phyloP scores from a whole-genome alignment of 2,888 invertebrate genomes.

The Drosophila fungiperda region DNA sequence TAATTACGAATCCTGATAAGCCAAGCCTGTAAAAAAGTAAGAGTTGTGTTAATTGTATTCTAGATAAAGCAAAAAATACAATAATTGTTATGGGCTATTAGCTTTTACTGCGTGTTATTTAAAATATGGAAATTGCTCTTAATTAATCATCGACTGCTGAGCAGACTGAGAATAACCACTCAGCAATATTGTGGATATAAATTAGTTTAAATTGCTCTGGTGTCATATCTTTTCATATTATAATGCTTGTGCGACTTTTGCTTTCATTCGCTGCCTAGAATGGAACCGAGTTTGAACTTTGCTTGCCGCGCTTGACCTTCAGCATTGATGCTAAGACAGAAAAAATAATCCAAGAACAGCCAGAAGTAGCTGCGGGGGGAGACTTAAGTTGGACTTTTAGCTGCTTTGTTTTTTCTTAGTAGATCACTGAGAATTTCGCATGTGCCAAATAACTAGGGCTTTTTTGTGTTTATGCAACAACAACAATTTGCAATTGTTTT shows the following conservation, averaged over 20 bases:
- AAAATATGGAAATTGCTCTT: constrained; percentile 17
- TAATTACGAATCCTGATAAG: constrained; percentile 6
- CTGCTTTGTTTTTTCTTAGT: constrained; percentile 23
- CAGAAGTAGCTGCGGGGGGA: constrained; percentile 3
- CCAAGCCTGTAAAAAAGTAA: not conserved
- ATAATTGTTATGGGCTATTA: not conserved
- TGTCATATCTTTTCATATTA: constrained; percentile 38
- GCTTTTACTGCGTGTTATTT: not conserved
- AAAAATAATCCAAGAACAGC: constrained; percentile 7
- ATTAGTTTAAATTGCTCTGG: constrained; percentile 55
- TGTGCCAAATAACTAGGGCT: constrained; percentile 75
- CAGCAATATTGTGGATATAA: constrained; percentile 40
- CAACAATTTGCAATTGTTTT: constrained; percentile 51
- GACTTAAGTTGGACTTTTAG: constrained; percentile 26
- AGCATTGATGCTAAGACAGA: constrained; percentile 30
- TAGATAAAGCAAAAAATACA: not conserved
- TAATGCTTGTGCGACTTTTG: constrained; percentile 43
- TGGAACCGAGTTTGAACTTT: constrained; percentile 49
- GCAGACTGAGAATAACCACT: constrained; percentile 34
- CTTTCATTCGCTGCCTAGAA: constrained; percentile 68
- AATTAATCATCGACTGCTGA: constrained; percentile 52
- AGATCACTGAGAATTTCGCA: constrained; percentile 77
- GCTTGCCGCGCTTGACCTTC: constrained; percentile 75
- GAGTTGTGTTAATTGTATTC: constrained; percentile 1
- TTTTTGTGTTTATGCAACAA: constrained; percentile 46